A percentile compares a stretch with the other conserved stretches of the same genome.
Evolutionary conservation across 37 sponge, comb jelly and placozoan species (phyloP).

Genomic region (Halisarca cf. caerulea): DNA sequence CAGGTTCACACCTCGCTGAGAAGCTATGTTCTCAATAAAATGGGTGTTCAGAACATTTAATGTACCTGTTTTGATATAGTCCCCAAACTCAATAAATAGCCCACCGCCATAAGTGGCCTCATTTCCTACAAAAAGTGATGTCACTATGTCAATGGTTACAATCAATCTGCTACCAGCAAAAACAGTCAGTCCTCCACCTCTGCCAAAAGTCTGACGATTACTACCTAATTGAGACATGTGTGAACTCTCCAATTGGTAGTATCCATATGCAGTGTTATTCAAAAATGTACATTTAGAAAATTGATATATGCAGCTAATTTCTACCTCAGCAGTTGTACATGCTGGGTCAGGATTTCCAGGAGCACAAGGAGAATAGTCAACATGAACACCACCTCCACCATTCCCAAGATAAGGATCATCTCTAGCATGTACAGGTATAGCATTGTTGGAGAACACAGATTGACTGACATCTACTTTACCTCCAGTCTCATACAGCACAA

Average conservation of each 20-base stretch:
- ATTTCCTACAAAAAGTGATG: slow-evolving; percentile 9
- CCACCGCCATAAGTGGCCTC: slow-evolving; percentile 23
- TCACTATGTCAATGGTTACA: not conserved
- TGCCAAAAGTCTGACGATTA: slow-evolving; percentile 17
- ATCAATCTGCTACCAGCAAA: not conserved
- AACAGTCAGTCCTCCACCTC: slow-evolving; percentile 20
- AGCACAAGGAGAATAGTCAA: not conserved
- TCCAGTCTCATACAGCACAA: slow-evolving; percentile 15
- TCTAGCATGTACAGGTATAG: not conserved
- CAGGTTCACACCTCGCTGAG: not conserved
- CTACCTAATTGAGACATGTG: too few relatives aligned
- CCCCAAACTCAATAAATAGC: slow-evolving; percentile 15
- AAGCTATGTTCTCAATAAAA: not conserved
- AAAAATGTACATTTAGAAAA: not conserved
- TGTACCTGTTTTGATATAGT: too few relatives aligned
- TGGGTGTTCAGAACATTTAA: not conserved
- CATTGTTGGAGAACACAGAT: slow-evolving; percentile 14
- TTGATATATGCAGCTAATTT: not conserved
- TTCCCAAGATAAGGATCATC: not conserved
- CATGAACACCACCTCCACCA: slow-evolving; percentile 5
- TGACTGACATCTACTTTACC: not conserved
- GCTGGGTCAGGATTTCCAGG: not conserved
- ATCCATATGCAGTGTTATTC: not conserved
- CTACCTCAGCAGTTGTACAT: not conserved
- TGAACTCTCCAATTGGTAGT: not conserved